These are phyloP conservation scores for Tetrax tetrax DNA, from an alignment of 2,113 vertebrate genomes.

Conservation along the genomic window DNA sequence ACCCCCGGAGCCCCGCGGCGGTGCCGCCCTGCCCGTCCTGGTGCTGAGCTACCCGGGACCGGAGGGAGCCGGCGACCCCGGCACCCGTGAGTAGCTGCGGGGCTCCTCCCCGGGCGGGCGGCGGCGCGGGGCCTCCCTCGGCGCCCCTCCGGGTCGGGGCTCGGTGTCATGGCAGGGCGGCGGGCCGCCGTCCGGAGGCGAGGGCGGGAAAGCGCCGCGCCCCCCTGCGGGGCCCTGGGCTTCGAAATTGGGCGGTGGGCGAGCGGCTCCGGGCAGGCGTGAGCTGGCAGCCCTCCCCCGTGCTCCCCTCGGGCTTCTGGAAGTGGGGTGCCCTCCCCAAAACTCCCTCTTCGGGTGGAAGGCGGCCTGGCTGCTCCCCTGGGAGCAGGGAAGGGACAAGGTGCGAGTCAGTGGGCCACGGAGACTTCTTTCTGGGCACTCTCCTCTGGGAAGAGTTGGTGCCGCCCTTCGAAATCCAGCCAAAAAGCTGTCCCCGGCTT, in stretches of 20 bases:
- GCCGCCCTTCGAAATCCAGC: neutral
- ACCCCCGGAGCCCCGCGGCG: slow-evolving; percentile 65
- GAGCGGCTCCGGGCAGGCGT: neutral
- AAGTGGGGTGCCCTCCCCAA: rapidly evolving
- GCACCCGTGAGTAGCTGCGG: slow-evolving; percentile 59
- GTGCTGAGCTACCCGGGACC: slow-evolving; percentile 66
- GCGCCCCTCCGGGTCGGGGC: too few relatives aligned
- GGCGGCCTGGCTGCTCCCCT: neutral
- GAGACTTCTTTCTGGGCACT: too few relatives aligned
- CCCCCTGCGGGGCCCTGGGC: neutral
- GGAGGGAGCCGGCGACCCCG: neutral
- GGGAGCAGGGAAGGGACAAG: neutral
- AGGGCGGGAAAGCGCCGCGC: too few relatives aligned
- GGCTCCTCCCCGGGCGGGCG: neutral
- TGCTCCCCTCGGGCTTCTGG: neutral
- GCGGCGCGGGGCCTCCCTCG: neutral
- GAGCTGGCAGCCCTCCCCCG: neutral
- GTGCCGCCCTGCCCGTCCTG: slow-evolving; percentile 63
- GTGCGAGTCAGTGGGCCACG: too few relatives aligned
- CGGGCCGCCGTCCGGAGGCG: neutral
- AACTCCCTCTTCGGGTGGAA: too few relatives aligned
- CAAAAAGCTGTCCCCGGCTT: rapidly evolving
- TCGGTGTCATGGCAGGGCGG: neutral
- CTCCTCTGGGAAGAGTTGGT: too few relatives aligned
- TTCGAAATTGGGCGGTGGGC: neutral